A percentile compares a stretch with the other conserved stretches of the same genome.
These are phyloP conservation scores for Ciona savignyi DNA, from an alignment of 23 tunicate species.

Conservation along the genomic window DNA sequence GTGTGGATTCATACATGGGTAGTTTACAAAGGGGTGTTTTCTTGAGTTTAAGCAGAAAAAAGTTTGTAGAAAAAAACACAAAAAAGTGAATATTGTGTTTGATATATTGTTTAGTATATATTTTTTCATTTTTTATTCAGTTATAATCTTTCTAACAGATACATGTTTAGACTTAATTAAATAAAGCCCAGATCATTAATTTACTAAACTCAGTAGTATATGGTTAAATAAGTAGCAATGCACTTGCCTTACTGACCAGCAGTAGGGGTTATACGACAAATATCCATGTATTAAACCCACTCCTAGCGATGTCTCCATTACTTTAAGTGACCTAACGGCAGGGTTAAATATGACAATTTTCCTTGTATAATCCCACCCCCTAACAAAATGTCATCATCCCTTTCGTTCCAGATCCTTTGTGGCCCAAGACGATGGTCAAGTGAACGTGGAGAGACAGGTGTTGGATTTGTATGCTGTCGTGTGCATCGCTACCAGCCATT, in stretches of 20 bases:
- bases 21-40: not conserved
- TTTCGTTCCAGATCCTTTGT: constrained; percentile 25
- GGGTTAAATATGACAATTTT: no score
- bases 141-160: no score
- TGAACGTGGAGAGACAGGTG: constrained; percentile 44
- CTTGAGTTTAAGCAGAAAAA: not conserved
- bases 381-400: not conserved
- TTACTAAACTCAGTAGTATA: no score
- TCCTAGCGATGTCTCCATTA: no score
- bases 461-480: constrained; percentile 85
- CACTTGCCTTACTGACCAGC: no score
- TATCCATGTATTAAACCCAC: no score
- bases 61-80: not conserved
- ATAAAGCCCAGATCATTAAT: no score
- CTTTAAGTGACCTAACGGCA: no score
- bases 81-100: not conserved
- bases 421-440: constrained; percentile 44
- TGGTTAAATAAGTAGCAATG: no score
- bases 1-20: not conserved
- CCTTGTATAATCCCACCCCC: not conserved
- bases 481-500: constrained; percentile 84
- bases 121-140: no score
- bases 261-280: not conserved
- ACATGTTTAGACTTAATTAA: no score
- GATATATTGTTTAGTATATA: no score